These are phyloP conservation scores for Fregata magnificens DNA, from an alignment of 2,113 vertebrate species.

Conservation along the genomic window DNA sequence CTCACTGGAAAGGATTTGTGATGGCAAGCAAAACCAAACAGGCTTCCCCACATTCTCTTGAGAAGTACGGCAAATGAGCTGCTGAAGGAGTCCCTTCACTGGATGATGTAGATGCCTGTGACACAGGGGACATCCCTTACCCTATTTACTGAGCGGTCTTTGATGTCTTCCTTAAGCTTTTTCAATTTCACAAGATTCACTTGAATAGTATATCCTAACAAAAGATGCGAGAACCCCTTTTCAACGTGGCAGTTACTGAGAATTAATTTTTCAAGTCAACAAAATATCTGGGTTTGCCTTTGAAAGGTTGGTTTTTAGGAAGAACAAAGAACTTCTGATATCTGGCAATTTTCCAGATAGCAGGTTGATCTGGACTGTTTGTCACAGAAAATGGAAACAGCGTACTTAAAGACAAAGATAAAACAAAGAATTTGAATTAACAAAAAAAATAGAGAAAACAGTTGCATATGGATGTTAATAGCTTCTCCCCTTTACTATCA, in stretches of 20 bases:
- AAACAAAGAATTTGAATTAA: background rate
- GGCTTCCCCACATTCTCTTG: background rate
- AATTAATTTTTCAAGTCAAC: background rate
- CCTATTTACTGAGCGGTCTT: background rate
- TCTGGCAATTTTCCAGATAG: background rate
- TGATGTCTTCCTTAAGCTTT: background rate
- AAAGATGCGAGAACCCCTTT: background rate
- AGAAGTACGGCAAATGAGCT: background rate
- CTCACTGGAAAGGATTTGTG: background rate
- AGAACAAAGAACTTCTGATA: background rate
- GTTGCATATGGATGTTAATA: background rate
- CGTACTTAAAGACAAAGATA: background rate
- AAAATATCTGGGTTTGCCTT: background rate
- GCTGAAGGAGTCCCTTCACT: background rate
- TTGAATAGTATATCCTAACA: background rate
- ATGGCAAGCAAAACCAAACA: background rate
- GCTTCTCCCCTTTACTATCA: background rate
- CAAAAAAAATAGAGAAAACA: background rate
- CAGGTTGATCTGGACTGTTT: background rate
- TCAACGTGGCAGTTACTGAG: background rate
- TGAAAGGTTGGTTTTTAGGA: background rate
- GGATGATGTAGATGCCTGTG: background rate
- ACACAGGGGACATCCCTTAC: background rate
- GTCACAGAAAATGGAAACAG: background rate
- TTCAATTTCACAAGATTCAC: background rate